These are phyloP conservation scores for Parotia lawesii DNA, from an alignment of 2,113 vertebrate species.

Conservation along the genomic window DNA sequence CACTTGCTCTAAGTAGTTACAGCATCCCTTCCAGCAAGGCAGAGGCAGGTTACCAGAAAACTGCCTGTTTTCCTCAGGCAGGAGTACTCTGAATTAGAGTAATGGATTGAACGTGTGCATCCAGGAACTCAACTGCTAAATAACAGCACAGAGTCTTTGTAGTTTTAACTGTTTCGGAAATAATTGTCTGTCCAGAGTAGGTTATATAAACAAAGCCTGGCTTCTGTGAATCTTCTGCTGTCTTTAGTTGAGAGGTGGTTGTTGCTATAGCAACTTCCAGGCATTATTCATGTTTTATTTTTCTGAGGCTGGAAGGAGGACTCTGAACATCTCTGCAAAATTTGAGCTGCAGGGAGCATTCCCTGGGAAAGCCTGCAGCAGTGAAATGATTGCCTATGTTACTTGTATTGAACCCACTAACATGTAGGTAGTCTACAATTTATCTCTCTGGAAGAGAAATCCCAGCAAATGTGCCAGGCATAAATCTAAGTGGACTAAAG, in stretches of 20 bases:
- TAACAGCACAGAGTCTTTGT: not conserved
- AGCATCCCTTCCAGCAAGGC: not conserved
- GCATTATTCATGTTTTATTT: not conserved
- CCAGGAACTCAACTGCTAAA: not conserved
- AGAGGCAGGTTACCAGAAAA: conserved; percentile 28
- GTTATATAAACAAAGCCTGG: not conserved
- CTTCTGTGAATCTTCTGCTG: not conserved
- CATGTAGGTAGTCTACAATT: not conserved
- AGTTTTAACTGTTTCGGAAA: not conserved
- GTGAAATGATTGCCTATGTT: not conserved
- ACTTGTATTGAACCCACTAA: not conserved
- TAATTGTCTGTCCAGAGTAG: not conserved
- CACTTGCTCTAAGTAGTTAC: not conserved
- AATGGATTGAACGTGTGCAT: not conserved
- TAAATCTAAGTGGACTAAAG: not conserved
- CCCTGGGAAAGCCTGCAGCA: not conserved
- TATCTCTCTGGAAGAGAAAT: not conserved
- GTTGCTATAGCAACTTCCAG: conserved; percentile 11
- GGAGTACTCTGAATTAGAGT: not conserved
- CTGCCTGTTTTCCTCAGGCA: not conserved
- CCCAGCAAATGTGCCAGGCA: not conserved
- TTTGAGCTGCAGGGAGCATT: not conserved
- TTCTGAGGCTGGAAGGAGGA: not conserved
- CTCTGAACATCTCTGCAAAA: not conserved
- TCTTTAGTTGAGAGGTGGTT: not conserved